These are phyloP conservation scores for Lamellibrachia luymesi DNA, from an alignment of 1,140 invertebrate species.

Conservation along the genomic window DNA sequence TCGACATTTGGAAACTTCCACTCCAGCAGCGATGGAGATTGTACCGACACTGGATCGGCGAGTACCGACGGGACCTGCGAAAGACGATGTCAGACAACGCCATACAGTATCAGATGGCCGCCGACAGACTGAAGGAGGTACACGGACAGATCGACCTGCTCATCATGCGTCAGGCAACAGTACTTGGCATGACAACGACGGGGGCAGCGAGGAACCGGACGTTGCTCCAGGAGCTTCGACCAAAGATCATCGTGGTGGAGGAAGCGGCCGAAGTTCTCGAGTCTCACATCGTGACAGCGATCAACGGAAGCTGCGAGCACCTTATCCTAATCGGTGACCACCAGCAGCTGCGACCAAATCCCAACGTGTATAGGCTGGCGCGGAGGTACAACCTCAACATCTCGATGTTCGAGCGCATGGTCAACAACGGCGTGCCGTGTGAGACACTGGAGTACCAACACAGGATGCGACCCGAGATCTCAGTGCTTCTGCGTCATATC, in stretches of 20 bases:
- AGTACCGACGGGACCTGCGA: conserved; percentile 30
- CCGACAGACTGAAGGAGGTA: conserved; percentile 38
- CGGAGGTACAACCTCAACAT: conserved; percentile 44
- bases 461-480: conserved; percentile 58
- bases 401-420: conserved; percentile 41
- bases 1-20: conserved; percentile 42
- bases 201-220: conserved; percentile 44
- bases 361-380: conserved; percentile 41
- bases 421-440: too few species aligned
- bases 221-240: conserved; percentile 40
- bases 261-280: conserved; percentile 57
- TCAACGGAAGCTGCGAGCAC: conserved; percentile 72
- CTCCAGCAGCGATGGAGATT: conserved; percentile 47
- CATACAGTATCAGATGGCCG: conserved; percentile 28
- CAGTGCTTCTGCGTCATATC: conserved; percentile 47
- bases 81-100: conserved; percentile 26
- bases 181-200: conserved; percentile 55
- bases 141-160: conserved; percentile 41
- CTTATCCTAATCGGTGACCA: conserved; percentile 79
- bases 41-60: conserved; percentile 45
- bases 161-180: conserved; percentile 37
- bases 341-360: conserved; percentile 54
- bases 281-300: conserved; percentile 47
- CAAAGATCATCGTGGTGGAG: conserved; percentile 51
- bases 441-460: conserved; percentile 49